Percentiles rank a stretch among this genome's conserved stretches.
phyloP scores from a whole-genome alignment of 2,113 vertebrate genomes.

The Oplegnathus fasciatus region DNA sequence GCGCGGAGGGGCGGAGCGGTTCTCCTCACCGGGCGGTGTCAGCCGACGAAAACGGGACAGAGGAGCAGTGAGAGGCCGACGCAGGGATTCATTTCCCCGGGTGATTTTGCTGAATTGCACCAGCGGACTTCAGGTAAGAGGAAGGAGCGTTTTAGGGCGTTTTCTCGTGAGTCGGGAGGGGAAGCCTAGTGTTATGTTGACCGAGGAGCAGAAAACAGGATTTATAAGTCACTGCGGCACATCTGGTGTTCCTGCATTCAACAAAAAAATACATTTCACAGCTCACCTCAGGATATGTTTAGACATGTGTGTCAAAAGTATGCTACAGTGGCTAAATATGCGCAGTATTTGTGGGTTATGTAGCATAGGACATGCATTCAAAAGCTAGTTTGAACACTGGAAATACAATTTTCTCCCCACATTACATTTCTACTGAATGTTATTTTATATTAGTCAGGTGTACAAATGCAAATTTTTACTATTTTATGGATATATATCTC shows the following conservation, averaged over 20 bases:
- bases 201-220: background rate
- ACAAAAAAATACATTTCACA: background rate
- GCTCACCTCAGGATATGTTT: background rate
- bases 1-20: conserved; percentile 50
- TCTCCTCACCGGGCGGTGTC: conserved; percentile 54
- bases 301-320: background rate
- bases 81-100: background rate
- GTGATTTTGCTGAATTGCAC: background rate
- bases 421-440: background rate
- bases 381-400: background rate
- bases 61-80: conserved; percentile 13
- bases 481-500: background rate
- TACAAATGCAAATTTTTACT: background rate
- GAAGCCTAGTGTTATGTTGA: background rate
- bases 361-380: background rate
- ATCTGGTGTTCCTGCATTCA: background rate
- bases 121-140: conserved; percentile 69
- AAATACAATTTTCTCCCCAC: background rate
- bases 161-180: background rate
- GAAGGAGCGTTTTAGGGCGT: conserved; percentile 17
- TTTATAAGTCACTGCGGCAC: conserved; percentile 17
- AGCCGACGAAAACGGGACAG: conserved; percentile 52
- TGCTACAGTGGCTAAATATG: background rate
- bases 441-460: background rate
- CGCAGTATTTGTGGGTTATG: background rate